Evolutionary conservation across 2,888 invertebrate genomes (phyloP), one percentile per base, ranked within the genome.

Genomic region (Leptinotarsa haldemani): DNA sequence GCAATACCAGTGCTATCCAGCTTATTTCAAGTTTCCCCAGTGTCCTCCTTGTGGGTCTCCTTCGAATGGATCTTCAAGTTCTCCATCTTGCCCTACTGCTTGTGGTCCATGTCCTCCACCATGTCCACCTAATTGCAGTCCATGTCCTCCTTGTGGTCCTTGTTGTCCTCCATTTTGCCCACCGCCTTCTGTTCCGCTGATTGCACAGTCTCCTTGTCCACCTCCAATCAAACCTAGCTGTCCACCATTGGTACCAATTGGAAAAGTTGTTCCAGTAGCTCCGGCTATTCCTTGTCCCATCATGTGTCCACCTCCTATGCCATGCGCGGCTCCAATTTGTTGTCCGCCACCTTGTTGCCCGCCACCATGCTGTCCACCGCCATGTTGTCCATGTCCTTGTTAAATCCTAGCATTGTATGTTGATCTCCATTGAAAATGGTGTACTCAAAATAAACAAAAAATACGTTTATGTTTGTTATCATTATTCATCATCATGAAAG

Each of bases 181-280:
- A 13, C 82, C 82, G 53, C 84, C 84, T 9, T 81, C 80, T 67
- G 82, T 84, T 30, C 84, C 84, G 5, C 70, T 84, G 53, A 77
- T 85, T 58, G 83, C 84, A n/a, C 82, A 82, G 70, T 82, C 84
- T 13, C 84, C 84, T 1, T 83, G 84, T 69, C 84, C 84, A 40
- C 84, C 84, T 16, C 82, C 83, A 7, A 80, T 84, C 52, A 80
- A 80, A 53, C 83, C 84, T 20, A 77, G 80, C 9, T 83, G 83
- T 58, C 84, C 85, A 53, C 84, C 84, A 46, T 76, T 82, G 25
- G 82, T 84, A 4, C 84, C 84, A 16, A 80, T 84, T 7, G 85
- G 84, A 40, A 77, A 79, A 67, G 82, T 84, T 13, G 80, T 82
- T 13, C 80, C 82, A 4, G 79, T 81, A 22, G 79, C 81, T 63